Conservation (phyloP, 2,888 invertebrate genomes). For the Cataglyphis albicans region DNA sequence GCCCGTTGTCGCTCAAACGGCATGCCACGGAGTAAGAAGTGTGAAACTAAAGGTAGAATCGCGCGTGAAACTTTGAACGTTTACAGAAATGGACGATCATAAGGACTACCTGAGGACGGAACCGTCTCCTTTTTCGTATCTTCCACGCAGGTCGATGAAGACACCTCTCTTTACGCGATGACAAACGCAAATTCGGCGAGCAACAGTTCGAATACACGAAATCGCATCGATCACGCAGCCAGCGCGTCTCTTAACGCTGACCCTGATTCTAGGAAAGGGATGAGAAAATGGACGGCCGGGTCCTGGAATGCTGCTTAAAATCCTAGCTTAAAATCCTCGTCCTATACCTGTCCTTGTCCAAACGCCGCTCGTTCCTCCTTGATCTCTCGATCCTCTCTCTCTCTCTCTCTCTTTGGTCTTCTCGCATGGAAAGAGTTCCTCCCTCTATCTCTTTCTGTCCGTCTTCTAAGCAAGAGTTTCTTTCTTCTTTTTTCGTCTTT, state of each 20-base stretch:
- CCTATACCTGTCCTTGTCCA: conserved; percentile 28
- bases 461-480: conserved; percentile 55
- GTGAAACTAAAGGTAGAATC: conserved; percentile 11
- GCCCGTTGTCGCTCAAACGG: neutral
- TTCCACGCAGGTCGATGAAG: conserved; percentile 26
- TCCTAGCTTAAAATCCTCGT: conserved; percentile 69
- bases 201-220: conserved; percentile 26
- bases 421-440: conserved; percentile 45
- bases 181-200: conserved; percentile 18
- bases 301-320: conserved; percentile 79
- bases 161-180: conserved; percentile 31
- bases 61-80: conserved; percentile 26
- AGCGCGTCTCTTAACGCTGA: conserved; percentile 55
- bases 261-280: conserved; percentile 74
- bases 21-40: conserved; percentile 14
- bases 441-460: conserved; percentile 52
- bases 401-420: neutral
- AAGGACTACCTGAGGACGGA: neutral
- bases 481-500: conserved; percentile 47
- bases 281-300: conserved; percentile 72
- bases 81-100: neutral
- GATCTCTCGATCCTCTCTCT: conserved; percentile 13
- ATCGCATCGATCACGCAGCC: conserved; percentile 45
- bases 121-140: conserved; percentile 19
- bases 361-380: conserved; percentile 33